A percentile compares a stretch with the other conserved stretches of the same genome.
These are phyloP conservation scores for Montipora capricornis DNA, from an alignment of 64 coral and sea anemone species.

Conservation along the genomic window DNA sequence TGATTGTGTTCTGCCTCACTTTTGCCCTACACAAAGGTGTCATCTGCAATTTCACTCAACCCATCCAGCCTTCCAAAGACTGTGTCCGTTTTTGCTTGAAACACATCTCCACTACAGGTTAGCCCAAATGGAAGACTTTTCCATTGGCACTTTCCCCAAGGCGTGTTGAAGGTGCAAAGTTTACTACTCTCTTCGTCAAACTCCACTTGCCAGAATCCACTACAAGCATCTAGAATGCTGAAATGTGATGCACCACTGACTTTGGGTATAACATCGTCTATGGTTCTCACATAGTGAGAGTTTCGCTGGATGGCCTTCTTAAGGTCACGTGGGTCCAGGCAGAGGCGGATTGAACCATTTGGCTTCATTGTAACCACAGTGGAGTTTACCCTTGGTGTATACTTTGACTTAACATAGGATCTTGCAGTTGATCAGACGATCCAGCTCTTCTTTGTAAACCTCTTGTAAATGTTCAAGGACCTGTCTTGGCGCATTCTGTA, in stretches of 20 bases:
- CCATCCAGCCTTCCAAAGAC: constrained; percentile 12
- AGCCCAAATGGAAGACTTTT: constrained; percentile 60
- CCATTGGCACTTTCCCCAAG: constrained; percentile 58
- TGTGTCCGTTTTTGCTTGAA: constrained; percentile 35
- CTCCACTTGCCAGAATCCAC: constrained; percentile 42
- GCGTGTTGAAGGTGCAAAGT: constrained; percentile 59
- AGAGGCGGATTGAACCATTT: constrained; percentile 32
- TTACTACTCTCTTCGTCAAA: constrained; percentile 63
- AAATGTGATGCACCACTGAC: constrained; percentile 33
- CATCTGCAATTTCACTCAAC: constrained; percentile 39
- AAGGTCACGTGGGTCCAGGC: constrained; percentile 27
- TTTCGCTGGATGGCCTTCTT: constrained; percentile 33
- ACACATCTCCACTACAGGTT: constrained; percentile 40
- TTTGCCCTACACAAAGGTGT: constrained; percentile 50
- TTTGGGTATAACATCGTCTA: constrained; percentile 52
- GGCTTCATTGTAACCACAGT: constrained; percentile 19
- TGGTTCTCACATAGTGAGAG: too few relatives aligned
- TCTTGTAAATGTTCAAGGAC: constrained; percentile 54
- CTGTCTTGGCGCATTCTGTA: constrained; percentile 37
- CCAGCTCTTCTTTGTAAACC: constrained; percentile 55
- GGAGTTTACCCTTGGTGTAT: neutral
- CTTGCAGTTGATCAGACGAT: neutral
- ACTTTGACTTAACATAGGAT: too few relatives aligned
- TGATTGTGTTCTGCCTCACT: constrained; percentile 39
- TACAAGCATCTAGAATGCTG: constrained; percentile 22